A percentile compares a stretch with the other conserved stretches of the same genome.
phyloP scores from a whole-genome alignment of 2,113 vertebrate species.

The Maccullochella peelii region DNA sequence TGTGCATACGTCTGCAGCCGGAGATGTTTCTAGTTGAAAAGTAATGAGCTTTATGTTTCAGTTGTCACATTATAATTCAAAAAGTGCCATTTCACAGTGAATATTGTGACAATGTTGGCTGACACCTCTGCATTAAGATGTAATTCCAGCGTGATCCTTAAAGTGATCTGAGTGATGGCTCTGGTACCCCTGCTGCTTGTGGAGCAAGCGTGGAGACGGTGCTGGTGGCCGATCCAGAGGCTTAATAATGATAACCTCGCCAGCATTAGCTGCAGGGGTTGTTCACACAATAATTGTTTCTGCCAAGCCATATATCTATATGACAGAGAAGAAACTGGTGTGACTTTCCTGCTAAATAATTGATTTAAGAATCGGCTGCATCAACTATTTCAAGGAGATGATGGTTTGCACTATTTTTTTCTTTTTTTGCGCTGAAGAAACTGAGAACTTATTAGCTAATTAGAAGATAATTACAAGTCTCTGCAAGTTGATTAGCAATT shows the following conservation, averaged over 20 bases:
- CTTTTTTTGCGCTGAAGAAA: slow-evolving; percentile 43
- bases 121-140: slow-evolving; percentile 63
- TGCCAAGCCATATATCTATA: slow-evolving; percentile 91
- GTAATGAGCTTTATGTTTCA: slow-evolving; percentile 56
- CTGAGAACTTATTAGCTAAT: slow-evolving; percentile 70
- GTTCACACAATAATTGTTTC: slow-evolving; percentile 90
- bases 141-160: slow-evolving; percentile 66
- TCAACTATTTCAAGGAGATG: slow-evolving; percentile 58
- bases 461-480: slow-evolving; percentile 75
- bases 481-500: slow-evolving; percentile 75
- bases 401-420: slow-evolving; percentile 33
- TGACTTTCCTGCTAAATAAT: slow-evolving; percentile 92
- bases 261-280: slow-evolving; percentile 86
- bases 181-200: slow-evolving; percentile 75
- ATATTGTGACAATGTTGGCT: slow-evolving; percentile 52
- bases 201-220: slow-evolving; percentile 55
- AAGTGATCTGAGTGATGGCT: slow-evolving; percentile 74
- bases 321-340: slow-evolving; percentile 89
- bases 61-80: slow-evolving; percentile 50
- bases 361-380: slow-evolving; percentile 78
- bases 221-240: slow-evolving; percentile 74
- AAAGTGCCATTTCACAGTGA: slow-evolving; percentile 47
- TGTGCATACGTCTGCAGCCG: neutral
- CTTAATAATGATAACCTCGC: slow-evolving; percentile 80
- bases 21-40: slow-evolving; percentile 29